These are phyloP conservation scores for Rhopalosiphum nymphaeae DNA, from an alignment of 2,888 invertebrate species.

Conservation along the genomic window DNA sequence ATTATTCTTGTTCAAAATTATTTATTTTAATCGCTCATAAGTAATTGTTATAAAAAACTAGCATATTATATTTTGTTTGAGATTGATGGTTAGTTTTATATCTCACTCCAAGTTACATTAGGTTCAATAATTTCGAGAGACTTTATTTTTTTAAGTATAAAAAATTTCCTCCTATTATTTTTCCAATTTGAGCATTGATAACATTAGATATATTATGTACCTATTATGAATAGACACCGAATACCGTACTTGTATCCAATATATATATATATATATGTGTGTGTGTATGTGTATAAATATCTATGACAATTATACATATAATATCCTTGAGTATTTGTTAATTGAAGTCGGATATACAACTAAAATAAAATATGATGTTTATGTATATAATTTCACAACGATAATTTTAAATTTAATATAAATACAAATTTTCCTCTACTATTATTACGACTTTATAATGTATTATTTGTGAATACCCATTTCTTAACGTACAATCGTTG, in stretches of 20 bases:
- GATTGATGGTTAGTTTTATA: neutral
- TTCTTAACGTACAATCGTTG: neutral
- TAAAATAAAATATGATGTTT: neutral
- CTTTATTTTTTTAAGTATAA: neutral
- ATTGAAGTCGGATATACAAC: neutral
- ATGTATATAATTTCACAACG: neutral
- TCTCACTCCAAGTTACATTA: too few relatives aligned
- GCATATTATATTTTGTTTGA: neutral
- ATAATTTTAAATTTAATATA: neutral
- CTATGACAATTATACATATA: too few relatives aligned
- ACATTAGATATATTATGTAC: neutral
- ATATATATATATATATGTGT: too few relatives aligned
- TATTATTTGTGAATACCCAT: neutral
- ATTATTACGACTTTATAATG: neutral
- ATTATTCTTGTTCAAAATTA: neutral
- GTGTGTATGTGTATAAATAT: too few relatives aligned
- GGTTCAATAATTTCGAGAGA: neutral
- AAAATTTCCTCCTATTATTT: neutral
- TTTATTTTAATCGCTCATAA: neutral
- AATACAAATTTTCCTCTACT: neutral
- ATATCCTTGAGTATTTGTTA: neutral
- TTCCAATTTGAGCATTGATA: neutral
- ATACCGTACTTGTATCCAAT: too few relatives aligned
- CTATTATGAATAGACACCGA: neutral
- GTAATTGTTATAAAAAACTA: neutral